Percentiles rank a stretch among this genome's conserved stretches.
Conservation (phyloP, 2,888 invertebrate species). For the Drosophila affinis region DNA sequence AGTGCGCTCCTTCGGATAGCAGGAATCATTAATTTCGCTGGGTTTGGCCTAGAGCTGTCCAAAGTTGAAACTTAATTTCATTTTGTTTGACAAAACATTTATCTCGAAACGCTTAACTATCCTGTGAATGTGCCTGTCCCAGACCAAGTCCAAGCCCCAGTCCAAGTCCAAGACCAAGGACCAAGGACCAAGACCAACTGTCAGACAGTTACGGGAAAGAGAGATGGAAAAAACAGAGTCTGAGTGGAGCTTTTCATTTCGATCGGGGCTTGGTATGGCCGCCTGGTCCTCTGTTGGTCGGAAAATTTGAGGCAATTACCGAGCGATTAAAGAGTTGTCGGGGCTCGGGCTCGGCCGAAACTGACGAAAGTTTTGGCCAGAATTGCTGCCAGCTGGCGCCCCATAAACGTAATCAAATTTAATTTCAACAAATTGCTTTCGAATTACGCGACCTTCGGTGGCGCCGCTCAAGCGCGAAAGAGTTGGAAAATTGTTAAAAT, state of each 20-base stretch:
- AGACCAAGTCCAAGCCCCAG: constrained; percentile 1
- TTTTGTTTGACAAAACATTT: background rate
- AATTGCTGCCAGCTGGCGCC: constrained; percentile 57
- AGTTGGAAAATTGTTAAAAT: constrained; percentile 76
- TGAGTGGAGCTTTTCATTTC: constrained; percentile 4
- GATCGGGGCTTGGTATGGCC: constrained; percentile 26
- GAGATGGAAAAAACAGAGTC: background rate
- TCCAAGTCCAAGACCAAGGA: background rate
- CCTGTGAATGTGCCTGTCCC: constrained; percentile 9
- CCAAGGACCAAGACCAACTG: constrained; percentile 34
- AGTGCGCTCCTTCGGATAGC: background rate
- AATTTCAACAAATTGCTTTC: constrained; percentile 79
- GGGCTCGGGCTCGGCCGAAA: background rate
- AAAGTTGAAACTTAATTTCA: background rate
- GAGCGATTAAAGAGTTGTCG: constrained; percentile 44
- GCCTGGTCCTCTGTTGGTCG: constrained; percentile 6
- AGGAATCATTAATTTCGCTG: background rate
- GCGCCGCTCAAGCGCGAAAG: constrained; percentile 66
- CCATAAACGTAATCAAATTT: constrained; percentile 77
- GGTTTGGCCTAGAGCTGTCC: background rate
- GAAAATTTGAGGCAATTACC: constrained; percentile 46
- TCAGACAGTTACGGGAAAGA: constrained; percentile 15
- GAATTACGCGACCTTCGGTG: constrained; percentile 71
- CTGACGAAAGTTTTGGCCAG: constrained; percentile 33
- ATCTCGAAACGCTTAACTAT: constrained; percentile 22